These are phyloP conservation scores for Idaea straminata DNA, from an alignment of 2,888 invertebrate species.

Conservation along the genomic window DNA sequence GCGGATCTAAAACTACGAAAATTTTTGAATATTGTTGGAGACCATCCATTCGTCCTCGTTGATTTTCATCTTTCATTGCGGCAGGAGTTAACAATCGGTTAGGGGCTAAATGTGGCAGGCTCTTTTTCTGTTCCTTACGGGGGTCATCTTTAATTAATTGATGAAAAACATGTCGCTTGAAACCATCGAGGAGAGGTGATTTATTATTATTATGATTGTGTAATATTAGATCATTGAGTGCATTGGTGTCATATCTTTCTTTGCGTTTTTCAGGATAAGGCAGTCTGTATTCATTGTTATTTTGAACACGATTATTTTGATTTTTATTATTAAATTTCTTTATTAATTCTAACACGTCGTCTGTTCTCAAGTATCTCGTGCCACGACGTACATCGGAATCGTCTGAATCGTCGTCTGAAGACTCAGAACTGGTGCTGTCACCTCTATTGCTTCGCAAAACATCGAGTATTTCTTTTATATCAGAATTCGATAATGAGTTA, in stretches of 20 bases:
- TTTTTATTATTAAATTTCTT: slow-evolving; percentile 22
- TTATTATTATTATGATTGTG: background rate
- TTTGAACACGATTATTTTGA: slow-evolving; percentile 3
- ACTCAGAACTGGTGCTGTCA: slow-evolving; percentile 1
- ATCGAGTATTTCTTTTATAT: background rate
- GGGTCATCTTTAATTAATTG: background rate
- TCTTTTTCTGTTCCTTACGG: background rate
- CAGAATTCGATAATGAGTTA: background rate
- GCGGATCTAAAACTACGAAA: slow-evolving; percentile 51
- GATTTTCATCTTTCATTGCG: slow-evolving; percentile 12
- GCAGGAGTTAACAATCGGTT: slow-evolving; percentile 16
- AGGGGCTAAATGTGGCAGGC: slow-evolving; percentile 13
- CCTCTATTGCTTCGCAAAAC: background rate
- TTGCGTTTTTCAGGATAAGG: slow-evolving; percentile 8
- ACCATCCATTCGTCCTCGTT: slow-evolving; percentile 13
- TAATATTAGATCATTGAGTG: background rate
- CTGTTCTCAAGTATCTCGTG: slow-evolving; percentile 23
- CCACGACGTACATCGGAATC: slow-evolving; percentile 22
- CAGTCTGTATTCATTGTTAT: background rate
- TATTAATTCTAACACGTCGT: slow-evolving; percentile 33
- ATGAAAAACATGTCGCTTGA: background rate
- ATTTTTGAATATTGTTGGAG: slow-evolving; percentile 50
- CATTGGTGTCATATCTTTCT: slow-evolving; percentile 2
- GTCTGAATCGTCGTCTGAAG: slow-evolving; percentile 16
- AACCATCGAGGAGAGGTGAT: background rate